Evolutionary conservation across 1,140 invertebrate species (phyloP), one percentile per base, ranked within the genome.

Genomic region (Fopius arisanus): DNA sequence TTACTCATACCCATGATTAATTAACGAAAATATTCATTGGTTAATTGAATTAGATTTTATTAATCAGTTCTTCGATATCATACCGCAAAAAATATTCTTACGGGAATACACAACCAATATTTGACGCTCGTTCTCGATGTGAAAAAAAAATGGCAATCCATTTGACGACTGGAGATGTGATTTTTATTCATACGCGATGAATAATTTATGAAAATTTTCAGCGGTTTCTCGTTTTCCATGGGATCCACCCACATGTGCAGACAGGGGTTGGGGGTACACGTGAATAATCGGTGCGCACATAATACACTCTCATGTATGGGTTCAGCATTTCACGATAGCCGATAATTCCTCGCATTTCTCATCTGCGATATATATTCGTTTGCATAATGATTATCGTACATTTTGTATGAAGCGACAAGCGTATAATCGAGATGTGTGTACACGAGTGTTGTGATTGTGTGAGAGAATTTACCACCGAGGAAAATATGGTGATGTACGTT

Each of bases 361-460:
- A 63, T 48, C 16, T 31, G 63, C 43, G 28, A 67, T 67, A 67
- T 67, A 29, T 59, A 68, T 73, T 23, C 48, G 62, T 77, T 77
- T 77, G 62, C 70, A 77, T 76, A 73, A 76, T 76, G 73, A 76
- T 76, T 76, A 76, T 76, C 67, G 43, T 62, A 67, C 51, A 76
- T 76, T 76, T 73, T 67, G 65, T 43, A 23, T 54, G 51, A 31
- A 31, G 16, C 37, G 72, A 71, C 75, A 67, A 70, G 66, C 70
- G 40, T 65, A 72, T 77, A 74, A 77, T 77, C 48, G 73, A 41
- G 40, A 63, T 19, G 16, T 37, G 48, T 43, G 29, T 23, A 59
- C 23, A 59, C 14, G 23, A 51, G 3, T 26, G 21, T 54, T 9
- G 19, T 59, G 19, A 23, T 26, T 51, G 43, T 51, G 19, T 51